These are phyloP conservation scores for Oxyteleia sp. DNA, from an alignment of 2,888 invertebrate genomes.

Conservation along the genomic window DNA sequence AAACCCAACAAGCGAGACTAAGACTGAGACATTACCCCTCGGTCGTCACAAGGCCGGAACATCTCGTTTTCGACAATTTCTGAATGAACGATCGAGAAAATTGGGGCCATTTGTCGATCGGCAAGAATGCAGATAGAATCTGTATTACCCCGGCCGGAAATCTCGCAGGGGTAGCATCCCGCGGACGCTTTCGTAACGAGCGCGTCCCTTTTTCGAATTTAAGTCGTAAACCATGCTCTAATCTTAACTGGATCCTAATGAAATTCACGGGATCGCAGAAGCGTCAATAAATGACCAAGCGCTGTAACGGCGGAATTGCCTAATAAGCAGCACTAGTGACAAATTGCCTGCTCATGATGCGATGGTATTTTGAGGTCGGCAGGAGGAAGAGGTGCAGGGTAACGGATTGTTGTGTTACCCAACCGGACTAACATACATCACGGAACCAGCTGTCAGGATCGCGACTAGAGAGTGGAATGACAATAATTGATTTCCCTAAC, in stretches of 20 bases:
- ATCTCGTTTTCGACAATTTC: constrained; percentile 16
- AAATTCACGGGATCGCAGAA: constrained; percentile 84
- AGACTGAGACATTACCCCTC: constrained; percentile 25
- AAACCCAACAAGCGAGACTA: neutral
- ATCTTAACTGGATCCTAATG: constrained; percentile 79
- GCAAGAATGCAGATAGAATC: constrained; percentile 69
- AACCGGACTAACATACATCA: constrained; percentile 82
- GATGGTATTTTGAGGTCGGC: constrained; percentile 84
- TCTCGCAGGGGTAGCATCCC: constrained; percentile 32
- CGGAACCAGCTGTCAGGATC: constrained; percentile 84
- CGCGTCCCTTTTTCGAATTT: constrained; percentile 55
- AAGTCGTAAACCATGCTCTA: constrained; percentile 73
- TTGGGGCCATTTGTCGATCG: constrained; percentile 61
- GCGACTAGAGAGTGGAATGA: constrained; percentile 84
- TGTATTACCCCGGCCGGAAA: constrained; percentile 61
- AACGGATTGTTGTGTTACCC: constrained; percentile 85
- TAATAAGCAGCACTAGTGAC: constrained; percentile 87
- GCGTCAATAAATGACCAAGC: constrained; percentile 85
- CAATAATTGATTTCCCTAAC: constrained; percentile 86
- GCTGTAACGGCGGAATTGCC: constrained; percentile 84
- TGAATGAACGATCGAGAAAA: constrained; percentile 49
- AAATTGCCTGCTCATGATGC: constrained; percentile 86
- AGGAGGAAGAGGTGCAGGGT: constrained; percentile 76
- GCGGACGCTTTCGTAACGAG: constrained; percentile 61
- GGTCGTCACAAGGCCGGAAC: constrained; percentile 25